Percentiles rank a stretch among this genome's conserved stretches.
phyloP scores from a whole-genome alignment of 1,140 invertebrate species.

The Rhopalosiphum padi region DNA sequence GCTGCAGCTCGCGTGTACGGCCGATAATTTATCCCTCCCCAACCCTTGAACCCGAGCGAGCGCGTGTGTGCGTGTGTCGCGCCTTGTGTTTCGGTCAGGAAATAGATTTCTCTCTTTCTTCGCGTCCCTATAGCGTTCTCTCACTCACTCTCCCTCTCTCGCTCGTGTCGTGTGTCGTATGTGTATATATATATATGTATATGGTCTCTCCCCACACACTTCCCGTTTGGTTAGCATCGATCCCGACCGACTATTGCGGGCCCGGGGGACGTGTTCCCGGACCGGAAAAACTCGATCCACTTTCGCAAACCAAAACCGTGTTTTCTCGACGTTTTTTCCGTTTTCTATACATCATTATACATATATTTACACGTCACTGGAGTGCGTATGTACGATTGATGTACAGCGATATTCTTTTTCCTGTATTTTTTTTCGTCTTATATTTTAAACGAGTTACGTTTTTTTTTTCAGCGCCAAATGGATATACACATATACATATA shows the following conservation, averaged over 20 bases:
- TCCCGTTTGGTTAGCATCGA: not conserved
- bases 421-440: not conserved
- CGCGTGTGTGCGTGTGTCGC: not conserved
- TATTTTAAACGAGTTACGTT: not conserved
- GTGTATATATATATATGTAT: not conserved
- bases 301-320: not conserved
- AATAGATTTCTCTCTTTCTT: slow-evolving; percentile 12
- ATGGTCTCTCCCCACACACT: no score
- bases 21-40: not conserved
- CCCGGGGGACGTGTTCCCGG: not conserved
- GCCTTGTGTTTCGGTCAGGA: slow-evolving; percentile 31
- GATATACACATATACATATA: not conserved
- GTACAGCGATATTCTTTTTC: not conserved
- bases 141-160: no score
- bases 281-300: not conserved
- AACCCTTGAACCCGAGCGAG: not conserved
- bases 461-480: not conserved
- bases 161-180: not conserved
- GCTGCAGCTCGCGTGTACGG: not conserved
- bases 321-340: not conserved
- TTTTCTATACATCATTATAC: not conserved
- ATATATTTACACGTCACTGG: slow-evolving; percentile 16
- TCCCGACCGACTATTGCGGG: not conserved
- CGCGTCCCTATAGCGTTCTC: no score
- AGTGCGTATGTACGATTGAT: slow-evolving; percentile 2